These are phyloP conservation scores for Toxotes chatareus DNA, from an alignment of 2,113 vertebrate genomes.

Conservation along the genomic window DNA sequence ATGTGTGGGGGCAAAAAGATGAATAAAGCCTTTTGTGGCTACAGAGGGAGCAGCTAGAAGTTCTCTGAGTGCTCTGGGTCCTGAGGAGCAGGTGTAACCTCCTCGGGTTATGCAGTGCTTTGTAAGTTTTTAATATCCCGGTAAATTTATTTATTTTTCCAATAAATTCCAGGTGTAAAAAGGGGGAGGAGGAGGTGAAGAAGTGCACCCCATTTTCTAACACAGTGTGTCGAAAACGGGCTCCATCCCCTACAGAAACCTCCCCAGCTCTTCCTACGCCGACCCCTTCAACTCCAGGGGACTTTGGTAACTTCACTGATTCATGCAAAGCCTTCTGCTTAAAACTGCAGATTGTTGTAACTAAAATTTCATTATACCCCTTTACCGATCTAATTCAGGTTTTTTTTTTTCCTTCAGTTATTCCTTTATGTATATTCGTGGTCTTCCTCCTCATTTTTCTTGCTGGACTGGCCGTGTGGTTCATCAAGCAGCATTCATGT, in stretches of 20 bases:
- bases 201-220: conserved; percentile 81
- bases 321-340: neutral
- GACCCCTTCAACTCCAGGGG: neutral
- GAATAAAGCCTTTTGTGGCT: neutral
- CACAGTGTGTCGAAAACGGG: conserved; percentile 76
- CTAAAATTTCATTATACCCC: fast-evolving
- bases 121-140: neutral
- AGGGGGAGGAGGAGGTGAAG: conserved; percentile 76
- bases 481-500: conserved; percentile 45
- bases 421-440: conserved; percentile 34
- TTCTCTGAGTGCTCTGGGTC: neutral
- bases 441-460: fast-evolving
- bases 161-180: conserved; percentile 77
- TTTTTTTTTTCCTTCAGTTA: conserved; percentile 38
- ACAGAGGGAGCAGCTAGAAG: neutral
- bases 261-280: neutral
- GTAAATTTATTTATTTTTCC: too few relatives aligned
- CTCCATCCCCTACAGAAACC: conserved; percentile 36
- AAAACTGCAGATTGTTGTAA: neutral
- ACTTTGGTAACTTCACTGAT: conserved; percentile 43
- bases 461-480: neutral
- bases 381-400: neutral
- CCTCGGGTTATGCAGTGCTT: neutral
- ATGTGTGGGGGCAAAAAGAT: neutral
- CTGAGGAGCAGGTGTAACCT: too few relatives aligned